Percentiles rank a stretch among this genome's conserved stretches.
Conservation (phyloP, 2,797 vertebrate species). For the Varecia variegata region DNA sequence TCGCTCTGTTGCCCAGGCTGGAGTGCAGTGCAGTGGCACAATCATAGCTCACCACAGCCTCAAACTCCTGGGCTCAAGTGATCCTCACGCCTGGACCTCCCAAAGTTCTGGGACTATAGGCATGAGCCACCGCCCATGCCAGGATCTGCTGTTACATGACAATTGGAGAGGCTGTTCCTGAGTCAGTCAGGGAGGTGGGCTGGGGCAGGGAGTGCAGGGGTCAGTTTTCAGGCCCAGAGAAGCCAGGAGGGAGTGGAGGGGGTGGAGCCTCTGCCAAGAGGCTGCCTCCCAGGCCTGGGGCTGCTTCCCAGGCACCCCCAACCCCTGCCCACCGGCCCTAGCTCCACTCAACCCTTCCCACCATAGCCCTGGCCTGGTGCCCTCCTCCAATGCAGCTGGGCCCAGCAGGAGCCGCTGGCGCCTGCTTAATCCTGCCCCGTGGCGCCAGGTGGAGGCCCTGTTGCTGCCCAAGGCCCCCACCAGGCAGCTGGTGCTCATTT, state of each 20-base stretch:
- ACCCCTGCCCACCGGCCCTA: background rate
- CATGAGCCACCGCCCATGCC: too few relatives aligned
- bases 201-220: background rate
- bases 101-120: background rate
- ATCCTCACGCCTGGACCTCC: background rate
- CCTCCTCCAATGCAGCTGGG: background rate
- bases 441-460: background rate
- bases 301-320: background rate
- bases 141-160: background rate
- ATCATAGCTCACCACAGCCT: background rate
- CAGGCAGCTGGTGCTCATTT: background rate
- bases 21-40: background rate
- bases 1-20: too few relatives aligned
- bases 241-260: background rate
- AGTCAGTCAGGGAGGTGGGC: background rate
- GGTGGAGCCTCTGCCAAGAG: background rate
- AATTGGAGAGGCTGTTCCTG: background rate
- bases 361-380: background rate
- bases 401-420: rapidly evolving
- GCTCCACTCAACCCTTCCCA: background rate
- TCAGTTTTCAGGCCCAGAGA: background rate
- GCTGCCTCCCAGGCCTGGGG: background rate
- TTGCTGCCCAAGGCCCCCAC: background rate
- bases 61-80: background rate
- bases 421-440: background rate